Conservation (phyloP, 2,797 vertebrate genomes). For the Hoplostethus mediterraneus region DNA sequence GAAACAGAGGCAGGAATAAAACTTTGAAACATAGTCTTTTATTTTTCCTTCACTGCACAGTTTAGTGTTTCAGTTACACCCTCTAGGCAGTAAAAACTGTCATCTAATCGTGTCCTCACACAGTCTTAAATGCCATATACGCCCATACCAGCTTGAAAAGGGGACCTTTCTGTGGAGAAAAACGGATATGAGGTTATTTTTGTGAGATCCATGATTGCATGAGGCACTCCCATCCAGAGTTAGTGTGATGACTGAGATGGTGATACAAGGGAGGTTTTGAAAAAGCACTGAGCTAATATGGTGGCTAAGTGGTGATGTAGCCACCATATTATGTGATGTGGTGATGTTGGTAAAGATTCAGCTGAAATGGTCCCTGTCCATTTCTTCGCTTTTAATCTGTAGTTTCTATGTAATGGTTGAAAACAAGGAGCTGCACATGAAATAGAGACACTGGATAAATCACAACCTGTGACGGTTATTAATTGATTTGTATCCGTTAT, state of each 20-base stretch:
- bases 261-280: constrained; percentile 35
- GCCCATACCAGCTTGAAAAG: constrained; percentile 80
- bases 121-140: constrained; percentile 82
- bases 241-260: constrained; percentile 74
- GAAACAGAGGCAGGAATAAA: constrained; percentile 66
- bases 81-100: constrained; percentile 82
- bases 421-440: background rate
- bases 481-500: constrained; percentile 3
- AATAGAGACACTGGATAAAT: background rate
- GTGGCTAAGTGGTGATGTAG: constrained; percentile 67
- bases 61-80: constrained; percentile 84
- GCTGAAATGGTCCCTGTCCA: constrained; percentile 35
- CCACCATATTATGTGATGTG: too few relatives aligned
- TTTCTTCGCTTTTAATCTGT: constrained; percentile 20
- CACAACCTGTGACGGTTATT: background rate
- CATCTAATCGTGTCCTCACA: constrained; percentile 83
- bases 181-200: constrained; percentile 85
- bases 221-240: constrained; percentile 78
- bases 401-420: constrained; percentile 4
- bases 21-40: constrained; percentile 70
- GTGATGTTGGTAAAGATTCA: constrained; percentile 45
- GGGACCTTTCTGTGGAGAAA: constrained; percentile 79
- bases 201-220: constrained; percentile 80
- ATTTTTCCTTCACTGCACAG: constrained; percentile 70
- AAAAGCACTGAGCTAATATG: constrained; percentile 54